These are phyloP conservation scores for Melanostigma gelatinosum DNA, from an alignment of 2,113 vertebrate genomes.

Conservation along the genomic window DNA sequence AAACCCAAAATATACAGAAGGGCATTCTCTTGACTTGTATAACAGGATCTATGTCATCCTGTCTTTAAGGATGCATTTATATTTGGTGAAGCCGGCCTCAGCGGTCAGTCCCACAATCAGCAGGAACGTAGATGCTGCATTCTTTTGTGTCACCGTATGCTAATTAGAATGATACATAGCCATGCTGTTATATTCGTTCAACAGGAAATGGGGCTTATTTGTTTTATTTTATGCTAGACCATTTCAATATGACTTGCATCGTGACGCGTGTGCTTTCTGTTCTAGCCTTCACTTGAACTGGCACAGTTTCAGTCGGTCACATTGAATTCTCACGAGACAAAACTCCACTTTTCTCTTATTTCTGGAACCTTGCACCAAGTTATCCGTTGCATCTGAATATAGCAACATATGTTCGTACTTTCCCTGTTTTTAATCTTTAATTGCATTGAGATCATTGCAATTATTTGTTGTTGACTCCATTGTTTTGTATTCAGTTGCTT, in stretches of 20 bases:
- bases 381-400: conserved; percentile 2
- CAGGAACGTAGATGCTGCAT: conserved; percentile 5
- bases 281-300: conserved; percentile 6
- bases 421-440: conserved; percentile 14
- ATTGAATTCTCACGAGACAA: conserved; percentile 7
- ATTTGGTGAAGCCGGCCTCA: not conserved
- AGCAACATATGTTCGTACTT: conserved; percentile 14
- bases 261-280: conserved; percentile 14
- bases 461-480: not conserved
- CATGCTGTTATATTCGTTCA: conserved; percentile 16
- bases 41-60: not conserved
- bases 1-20: not conserved
- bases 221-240: not conserved
- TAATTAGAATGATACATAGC: conserved; percentile 38
- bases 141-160: conserved; percentile 9
- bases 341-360: not conserved
- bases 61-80: conserved; percentile 9
- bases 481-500: conserved; percentile 26
- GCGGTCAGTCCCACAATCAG: conserved; percentile 20
- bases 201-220: conserved; percentile 9
- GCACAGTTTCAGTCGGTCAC: not conserved
- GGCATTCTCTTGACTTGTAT: not conserved
- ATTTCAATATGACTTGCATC: conserved; percentile 3
- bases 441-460: conserved; percentile 3
- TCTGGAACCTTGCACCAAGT: not conserved